Base-by-base conservation (phyloP, 2,888 invertebrate species). In the Sturmia bella region DNA sequence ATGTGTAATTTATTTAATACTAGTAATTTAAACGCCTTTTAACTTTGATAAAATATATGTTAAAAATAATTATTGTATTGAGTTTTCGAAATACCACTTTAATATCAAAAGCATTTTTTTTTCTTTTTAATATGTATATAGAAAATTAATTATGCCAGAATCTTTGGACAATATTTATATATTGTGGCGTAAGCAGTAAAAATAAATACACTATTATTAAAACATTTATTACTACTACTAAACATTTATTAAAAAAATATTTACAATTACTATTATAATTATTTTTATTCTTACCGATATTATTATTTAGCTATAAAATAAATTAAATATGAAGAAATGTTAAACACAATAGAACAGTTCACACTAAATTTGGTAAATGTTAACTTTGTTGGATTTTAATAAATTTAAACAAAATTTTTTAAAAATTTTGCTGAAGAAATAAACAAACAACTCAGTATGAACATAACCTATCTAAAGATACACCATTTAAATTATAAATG, bases 1-100 rank as follows among this genome's bases (percentile, higher is more conserved):
- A 81, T 56, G 43, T 50, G 54, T 72, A 68, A 63, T 80, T 61
- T 52, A 3, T 54, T 69, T 56, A 61, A 48, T 73, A 59, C 24
- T 78, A n/a, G n/a, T n/a, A 78, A 57, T 76, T 80, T 59, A 72
- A 80, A 81, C 77, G 72, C 68, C 81, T 56, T 81, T 81, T 63
- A 76, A 76, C 66, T 61, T 59, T 52, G 43, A 32, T 66, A 72
- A 73, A 78, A 54, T 12, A 73, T 59, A 45, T 76, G 15, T 54
- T 68, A 59, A 75, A 45, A 56, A 73, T n/a, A 24, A 3, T 45
- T 45, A 17, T 61, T 68, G 11, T 39, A 19, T 68, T 59, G 43
- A 27, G 21, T 17, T 43, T 37, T 68, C 13, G 19, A 24, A 66
- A 61, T 17, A 69, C 43, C 37, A 45, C 32, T 3, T 48, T 48